Percentiles rank a stretch among this genome's conserved stretches.
These are phyloP conservation scores for Sitta europaea DNA, from an alignment of 2,113 vertebrate genomes.

Conservation along the genomic window DNA sequence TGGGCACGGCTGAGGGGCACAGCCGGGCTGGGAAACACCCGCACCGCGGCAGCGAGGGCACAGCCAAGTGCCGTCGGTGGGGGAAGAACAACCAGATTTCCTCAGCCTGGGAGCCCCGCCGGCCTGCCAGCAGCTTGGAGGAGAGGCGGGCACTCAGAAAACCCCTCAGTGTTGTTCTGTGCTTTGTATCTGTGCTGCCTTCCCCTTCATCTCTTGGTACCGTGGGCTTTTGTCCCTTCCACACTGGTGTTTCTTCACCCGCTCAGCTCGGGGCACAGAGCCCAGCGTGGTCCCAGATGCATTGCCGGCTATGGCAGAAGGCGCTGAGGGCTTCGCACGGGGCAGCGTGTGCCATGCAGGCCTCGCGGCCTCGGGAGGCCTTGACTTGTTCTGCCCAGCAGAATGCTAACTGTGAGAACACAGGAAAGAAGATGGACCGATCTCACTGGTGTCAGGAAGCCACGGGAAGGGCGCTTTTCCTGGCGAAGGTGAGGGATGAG, in stretches of 20 bases:
- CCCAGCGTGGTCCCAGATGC: not conserved
- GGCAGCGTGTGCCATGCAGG: fast-evolving
- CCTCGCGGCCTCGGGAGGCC: not conserved
- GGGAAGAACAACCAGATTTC: fast-evolving
- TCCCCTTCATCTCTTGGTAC: not conserved
- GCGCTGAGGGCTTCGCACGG: fast-evolving
- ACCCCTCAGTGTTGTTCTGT: not conserved
- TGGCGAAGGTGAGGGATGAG: not conserved
- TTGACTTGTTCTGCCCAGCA: not conserved
- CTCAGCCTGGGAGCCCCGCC: not conserved
- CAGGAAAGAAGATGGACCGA: not conserved
- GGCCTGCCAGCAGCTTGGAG: not conserved
- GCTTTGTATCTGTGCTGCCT: not conserved
- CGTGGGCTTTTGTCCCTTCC: not conserved
- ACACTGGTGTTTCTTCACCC: not conserved
- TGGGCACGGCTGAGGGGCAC: not conserved
- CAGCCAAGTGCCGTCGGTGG: fast-evolving
- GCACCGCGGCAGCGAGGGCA: not conserved
- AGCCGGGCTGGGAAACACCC: not conserved
- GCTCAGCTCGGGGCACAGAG: not conserved
- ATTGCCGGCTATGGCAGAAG: fast-evolving
- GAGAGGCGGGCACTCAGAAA: not conserved
- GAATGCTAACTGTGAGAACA: not conserved
- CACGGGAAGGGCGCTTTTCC: not conserved
- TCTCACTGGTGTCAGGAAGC: not conserved